Evolutionary conservation across 2,113 vertebrate species (phyloP).

Genomic region (Planiliza haematocheilus): DNA sequence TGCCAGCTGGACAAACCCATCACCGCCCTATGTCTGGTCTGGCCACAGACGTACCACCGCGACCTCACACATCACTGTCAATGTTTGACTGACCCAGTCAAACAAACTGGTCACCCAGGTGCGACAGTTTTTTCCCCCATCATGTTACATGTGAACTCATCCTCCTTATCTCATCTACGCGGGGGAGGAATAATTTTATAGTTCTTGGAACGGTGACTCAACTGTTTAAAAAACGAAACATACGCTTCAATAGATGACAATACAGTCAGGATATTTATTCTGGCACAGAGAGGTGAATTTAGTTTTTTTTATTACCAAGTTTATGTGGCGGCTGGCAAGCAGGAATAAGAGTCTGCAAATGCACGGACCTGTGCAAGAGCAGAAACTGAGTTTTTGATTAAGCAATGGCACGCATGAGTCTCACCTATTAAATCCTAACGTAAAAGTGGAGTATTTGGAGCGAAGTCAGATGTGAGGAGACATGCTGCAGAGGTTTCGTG

Average conservation of each 20-base stretch:
- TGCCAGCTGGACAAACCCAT: constrained; percentile 77
- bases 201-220: constrained; percentile 71
- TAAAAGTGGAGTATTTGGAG: neutral
- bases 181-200: constrained; percentile 35
- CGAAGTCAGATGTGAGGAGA: neutral
- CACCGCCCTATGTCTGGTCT: constrained; percentile 44
- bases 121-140: constrained; percentile 30
- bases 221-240: constrained; percentile 18
- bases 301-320: constrained; percentile 3
- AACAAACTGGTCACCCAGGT: constrained; percentile 61
- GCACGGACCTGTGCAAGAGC: constrained; percentile 3
- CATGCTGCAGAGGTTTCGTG: neutral
- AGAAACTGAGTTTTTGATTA: neutral
- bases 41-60: constrained; percentile 35
- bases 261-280: constrained; percentile 13
- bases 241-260: constrained; percentile 20
- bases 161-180: constrained; percentile 50
- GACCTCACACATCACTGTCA: constrained; percentile 59
- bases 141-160: constrained; percentile 4
- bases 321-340: constrained; percentile 31
- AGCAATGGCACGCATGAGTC: neutral
- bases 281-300: constrained; percentile 17
- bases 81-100: constrained; percentile 53
- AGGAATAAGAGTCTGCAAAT: constrained; percentile 25
- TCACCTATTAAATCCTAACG: neutral